Evolutionary conservation across 2,113 vertebrate genomes (phyloP).

Genomic region (Gymnobelideus leadbeateri): DNA sequence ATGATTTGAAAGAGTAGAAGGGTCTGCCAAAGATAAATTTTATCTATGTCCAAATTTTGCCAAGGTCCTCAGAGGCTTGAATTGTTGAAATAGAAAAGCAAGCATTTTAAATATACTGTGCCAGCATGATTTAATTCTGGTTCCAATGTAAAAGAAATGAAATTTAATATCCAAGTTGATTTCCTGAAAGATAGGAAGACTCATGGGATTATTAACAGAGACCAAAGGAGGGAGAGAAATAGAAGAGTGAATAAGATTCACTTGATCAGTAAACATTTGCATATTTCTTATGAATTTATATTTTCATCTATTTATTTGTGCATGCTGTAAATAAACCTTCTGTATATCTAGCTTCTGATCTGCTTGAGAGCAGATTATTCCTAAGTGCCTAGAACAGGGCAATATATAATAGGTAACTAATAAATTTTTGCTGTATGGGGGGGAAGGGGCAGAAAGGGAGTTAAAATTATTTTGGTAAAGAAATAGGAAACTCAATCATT

Average conservation of each 20-base stretch:
- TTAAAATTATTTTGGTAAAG: not conserved
- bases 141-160: not conserved
- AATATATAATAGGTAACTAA: not conserved
- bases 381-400: not conserved
- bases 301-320: not conserved
- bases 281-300: not conserved
- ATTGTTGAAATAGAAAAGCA: not conserved
- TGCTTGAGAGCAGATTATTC: not conserved
- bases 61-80: not conserved
- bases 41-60: not conserved
- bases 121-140: not conserved
- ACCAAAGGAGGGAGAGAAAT: not conserved
- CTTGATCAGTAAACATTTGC: not conserved
- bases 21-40: not conserved
- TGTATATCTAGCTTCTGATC: not conserved
- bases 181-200: slow-evolving; percentile 13
- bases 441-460: not conserved
- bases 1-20: not conserved
- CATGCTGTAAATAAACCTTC: not conserved
- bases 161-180: slow-evolving; percentile 26
- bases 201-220: not conserved
- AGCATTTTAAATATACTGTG: not conserved
- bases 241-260: not conserved
- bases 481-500: not conserved
- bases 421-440: not conserved